These are phyloP conservation scores for Aulostomus chinensis DNA, from an alignment of 2,797 vertebrate genomes.

Conservation along the genomic window DNA sequence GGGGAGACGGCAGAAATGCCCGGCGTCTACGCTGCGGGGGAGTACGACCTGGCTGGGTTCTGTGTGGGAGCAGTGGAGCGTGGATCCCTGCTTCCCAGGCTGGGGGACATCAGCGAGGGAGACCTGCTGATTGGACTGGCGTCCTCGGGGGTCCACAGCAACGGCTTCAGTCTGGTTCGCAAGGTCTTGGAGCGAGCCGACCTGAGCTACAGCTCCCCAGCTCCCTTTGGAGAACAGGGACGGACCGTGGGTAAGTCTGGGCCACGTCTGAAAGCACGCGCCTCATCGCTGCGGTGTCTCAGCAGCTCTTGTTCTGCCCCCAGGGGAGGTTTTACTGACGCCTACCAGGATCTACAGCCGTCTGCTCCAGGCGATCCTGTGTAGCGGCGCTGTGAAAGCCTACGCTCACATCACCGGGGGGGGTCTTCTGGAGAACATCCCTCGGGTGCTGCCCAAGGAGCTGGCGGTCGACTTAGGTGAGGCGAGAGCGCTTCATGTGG, in stretches of 20 bases:
- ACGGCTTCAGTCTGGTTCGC: constrained; percentile 94
- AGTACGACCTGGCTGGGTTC: constrained; percentile 95
- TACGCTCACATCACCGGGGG: constrained; percentile 97
- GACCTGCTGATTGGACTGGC: constrained; percentile 89
- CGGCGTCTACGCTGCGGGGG: constrained; percentile 86
- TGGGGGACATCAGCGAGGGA: constrained; percentile 83
- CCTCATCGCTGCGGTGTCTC: no score
- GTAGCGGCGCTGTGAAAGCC: constrained; percentile 86
- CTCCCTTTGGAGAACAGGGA: constrained; percentile 71
- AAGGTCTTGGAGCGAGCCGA: constrained; percentile 84
- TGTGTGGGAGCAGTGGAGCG: constrained; percentile 91
- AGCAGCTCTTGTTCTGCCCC: constrained; percentile 1
- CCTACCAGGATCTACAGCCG: constrained; percentile 95
- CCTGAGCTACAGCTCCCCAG: constrained; percentile 81
- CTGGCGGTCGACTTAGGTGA: constrained; percentile 82
- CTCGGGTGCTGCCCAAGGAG: constrained; percentile 87
- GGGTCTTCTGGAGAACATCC: constrained; percentile 94
- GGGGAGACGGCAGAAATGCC: constrained; percentile 98
- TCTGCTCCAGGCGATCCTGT: constrained; percentile 86
- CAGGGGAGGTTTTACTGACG: constrained; percentile 90
- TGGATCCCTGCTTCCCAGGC: constrained; percentile 83
- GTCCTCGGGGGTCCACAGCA: constrained; percentile 96
- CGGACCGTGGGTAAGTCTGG: constrained; percentile 85
- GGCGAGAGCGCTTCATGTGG: background rate
- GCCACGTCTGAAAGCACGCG: no score